Conservation (phyloP, 2,797 vertebrate genomes). For the Acanthurus leucopareius region DNA sequence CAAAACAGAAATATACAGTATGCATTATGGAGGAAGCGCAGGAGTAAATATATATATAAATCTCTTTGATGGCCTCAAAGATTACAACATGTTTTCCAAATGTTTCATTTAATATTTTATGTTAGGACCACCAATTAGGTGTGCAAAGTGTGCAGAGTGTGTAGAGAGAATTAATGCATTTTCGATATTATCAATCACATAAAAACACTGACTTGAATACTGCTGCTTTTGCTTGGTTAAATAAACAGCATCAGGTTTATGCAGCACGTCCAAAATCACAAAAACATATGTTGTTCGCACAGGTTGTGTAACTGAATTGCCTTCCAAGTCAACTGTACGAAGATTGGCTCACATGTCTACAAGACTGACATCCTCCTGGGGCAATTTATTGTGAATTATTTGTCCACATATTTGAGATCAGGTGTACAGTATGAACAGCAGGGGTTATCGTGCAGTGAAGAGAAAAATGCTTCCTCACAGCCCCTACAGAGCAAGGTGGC, state of each 20-base stretch:
- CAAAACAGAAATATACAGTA: background rate
- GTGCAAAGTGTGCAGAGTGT: background rate
- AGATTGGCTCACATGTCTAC: background rate
- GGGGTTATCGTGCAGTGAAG: conserved; percentile 40
- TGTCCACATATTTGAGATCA: conserved; percentile 22
- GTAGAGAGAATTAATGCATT: background rate
- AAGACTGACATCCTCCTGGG: conserved; percentile 16
- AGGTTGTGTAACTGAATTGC: background rate
- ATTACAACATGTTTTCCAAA: background rate
- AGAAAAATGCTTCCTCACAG: conserved; percentile 38
- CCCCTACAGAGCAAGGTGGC: conserved; percentile 50
- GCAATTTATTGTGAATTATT: conserved; percentile 39
- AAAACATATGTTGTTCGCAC: background rate
- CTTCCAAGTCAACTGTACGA: background rate
- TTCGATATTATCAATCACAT: background rate
- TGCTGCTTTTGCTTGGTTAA: background rate
- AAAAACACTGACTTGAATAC: conserved; percentile 8
- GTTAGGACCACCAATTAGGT: background rate
- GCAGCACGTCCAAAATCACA: background rate
- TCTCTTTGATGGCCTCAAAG: conserved; percentile 5
- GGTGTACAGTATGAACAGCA: conserved; percentile 51
- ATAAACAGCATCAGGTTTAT: no score
- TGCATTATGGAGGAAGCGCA: background rate
- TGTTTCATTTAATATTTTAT: background rate
- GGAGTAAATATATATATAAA: background rate